A percentile compares a stretch with the other conserved stretches of the same genome.
phyloP scores from a whole-genome alignment of 2,797 vertebrate genomes.

The Myotis daubentonii region DNA sequence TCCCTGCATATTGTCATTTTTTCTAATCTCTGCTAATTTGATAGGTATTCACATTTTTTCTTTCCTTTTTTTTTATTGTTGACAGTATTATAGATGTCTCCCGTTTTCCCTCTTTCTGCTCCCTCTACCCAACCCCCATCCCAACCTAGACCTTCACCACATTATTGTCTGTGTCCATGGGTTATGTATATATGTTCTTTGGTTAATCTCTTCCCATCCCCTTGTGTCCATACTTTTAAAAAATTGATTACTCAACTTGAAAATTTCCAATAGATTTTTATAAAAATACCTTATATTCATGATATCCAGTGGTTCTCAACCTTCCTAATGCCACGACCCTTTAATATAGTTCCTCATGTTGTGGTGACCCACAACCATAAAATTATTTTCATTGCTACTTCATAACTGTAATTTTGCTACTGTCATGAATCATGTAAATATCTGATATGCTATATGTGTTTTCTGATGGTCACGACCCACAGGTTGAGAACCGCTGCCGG shows the following conservation, averaged over 20 bases:
- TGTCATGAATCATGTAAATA: too few relatives aligned
- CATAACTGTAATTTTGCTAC: too few relatives aligned
- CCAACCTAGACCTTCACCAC: background rate
- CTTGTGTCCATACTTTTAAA: background rate
- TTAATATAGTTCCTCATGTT: too few relatives aligned
- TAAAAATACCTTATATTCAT: constrained; percentile 54
- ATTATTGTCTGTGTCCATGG: background rate
- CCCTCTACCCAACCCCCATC: background rate
- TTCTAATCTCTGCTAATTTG: constrained; percentile 62
- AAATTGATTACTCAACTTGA: constrained; percentile 41
- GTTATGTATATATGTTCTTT: background rate
- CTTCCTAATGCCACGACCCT: too few relatives aligned
- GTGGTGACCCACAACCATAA: too few relatives aligned
- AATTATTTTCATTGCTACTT: too few relatives aligned
- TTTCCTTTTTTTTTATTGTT: background rate
- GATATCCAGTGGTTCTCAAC: background rate
- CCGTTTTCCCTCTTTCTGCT: background rate
- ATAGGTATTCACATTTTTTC: constrained; percentile 26
- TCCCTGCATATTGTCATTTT: constrained; percentile 43
- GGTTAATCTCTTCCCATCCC: background rate
- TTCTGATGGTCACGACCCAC: too few relatives aligned
- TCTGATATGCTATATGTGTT: too few relatives aligned
- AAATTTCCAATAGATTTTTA: constrained; percentile 63
- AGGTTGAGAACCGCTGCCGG: too few relatives aligned
- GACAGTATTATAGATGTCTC: background rate